A percentile compares a stretch with the other conserved stretches of the same genome.
Evolutionary conservation across 23 tunicate genomes (phyloP).

Genomic region (Styela clava): DNA sequence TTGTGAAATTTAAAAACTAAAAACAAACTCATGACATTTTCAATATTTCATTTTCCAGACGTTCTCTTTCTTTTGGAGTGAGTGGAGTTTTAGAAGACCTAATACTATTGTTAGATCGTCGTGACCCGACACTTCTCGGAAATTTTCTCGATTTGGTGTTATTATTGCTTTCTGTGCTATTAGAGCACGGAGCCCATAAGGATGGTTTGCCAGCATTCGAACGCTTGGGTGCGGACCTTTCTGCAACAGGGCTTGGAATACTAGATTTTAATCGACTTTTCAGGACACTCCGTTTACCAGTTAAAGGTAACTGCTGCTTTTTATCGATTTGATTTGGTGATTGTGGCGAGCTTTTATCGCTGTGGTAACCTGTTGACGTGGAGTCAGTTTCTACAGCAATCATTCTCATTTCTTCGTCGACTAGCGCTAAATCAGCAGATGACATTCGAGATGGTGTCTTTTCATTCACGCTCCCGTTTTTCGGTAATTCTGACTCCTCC

Average conservation of each 20-base stretch:
- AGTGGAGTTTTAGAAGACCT: background rate
- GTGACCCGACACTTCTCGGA: background rate
- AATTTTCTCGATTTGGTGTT: background rate
- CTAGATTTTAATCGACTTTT: background rate
- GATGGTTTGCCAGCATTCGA: background rate
- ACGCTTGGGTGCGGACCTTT: background rate
- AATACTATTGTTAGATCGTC: background rate
- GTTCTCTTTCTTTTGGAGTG: slow-evolving; percentile 1
- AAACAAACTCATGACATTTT: background rate
- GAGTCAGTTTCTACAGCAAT: slow-evolving; percentile 53
- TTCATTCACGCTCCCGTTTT: slow-evolving; percentile 11
- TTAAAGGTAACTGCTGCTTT: background rate
- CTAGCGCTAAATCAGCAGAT: slow-evolving; percentile 27
- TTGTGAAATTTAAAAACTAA: no score
- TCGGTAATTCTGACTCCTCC: slow-evolving; percentile 14
- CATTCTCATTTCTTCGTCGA: slow-evolving; percentile 46
- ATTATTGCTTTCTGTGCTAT: background rate
- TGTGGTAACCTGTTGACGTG: slow-evolving; percentile 57
- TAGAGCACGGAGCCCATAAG: background rate
- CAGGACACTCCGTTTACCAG: background rate
- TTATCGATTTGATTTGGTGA: slow-evolving; percentile 14
- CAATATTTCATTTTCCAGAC: slow-evolving; percentile 8
- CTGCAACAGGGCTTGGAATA: background rate
- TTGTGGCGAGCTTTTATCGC: slow-evolving; percentile 44
- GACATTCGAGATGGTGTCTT: background rate